Evolutionary conservation across 2,888 invertebrate genomes (phyloP).

Genomic region (Tachina fera): DNA sequence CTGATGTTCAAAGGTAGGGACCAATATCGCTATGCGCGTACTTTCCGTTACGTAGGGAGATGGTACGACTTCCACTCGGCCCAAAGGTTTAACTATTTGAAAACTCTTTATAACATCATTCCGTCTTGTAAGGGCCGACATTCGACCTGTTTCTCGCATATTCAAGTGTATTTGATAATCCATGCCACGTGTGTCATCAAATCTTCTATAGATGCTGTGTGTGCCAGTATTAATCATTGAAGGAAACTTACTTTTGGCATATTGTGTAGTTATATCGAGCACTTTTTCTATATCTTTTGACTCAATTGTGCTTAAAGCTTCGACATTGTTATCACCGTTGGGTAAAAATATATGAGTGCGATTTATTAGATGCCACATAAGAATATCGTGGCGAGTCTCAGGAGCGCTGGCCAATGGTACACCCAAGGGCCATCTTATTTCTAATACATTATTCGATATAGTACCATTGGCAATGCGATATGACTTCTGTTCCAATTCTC

Average conservation of each 20-base stretch:
- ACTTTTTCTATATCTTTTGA: slow-evolving; percentile 87
- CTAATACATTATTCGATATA: slow-evolving; percentile 84
- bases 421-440: slow-evolving; percentile 90
- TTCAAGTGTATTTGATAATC: slow-evolving; percentile 91
- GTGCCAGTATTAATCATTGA: slow-evolving; percentile 85
- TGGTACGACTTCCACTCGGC: slow-evolving; percentile 93
- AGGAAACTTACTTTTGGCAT: slow-evolving; percentile 84
- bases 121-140: slow-evolving; percentile 77
- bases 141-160: slow-evolving; percentile 83
- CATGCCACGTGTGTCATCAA: slow-evolving; percentile 93
- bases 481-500: slow-evolving; percentile 80
- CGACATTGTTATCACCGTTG: slow-evolving; percentile 89
- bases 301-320: slow-evolving; percentile 86
- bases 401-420: slow-evolving; percentile 87
- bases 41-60: slow-evolving; percentile 98
- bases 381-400: slow-evolving; percentile 90
- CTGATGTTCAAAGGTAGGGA: slow-evolving; percentile 87
- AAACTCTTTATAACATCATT: slow-evolving; percentile 86
- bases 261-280: slow-evolving; percentile 84
- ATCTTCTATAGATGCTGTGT: slow-evolving; percentile 89
- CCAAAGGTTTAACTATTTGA: slow-evolving; percentile 92
- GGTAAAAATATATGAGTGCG: slow-evolving; percentile 91
- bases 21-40: slow-evolving; percentile 89
- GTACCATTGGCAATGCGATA: slow-evolving; percentile 83
- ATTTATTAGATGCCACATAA: slow-evolving; percentile 94